Evolutionary conservation across 2,797 vertebrate genomes (phyloP), one percentile per base, ranked within the genome.

Genomic region (Etheostoma perlongum): DNA sequence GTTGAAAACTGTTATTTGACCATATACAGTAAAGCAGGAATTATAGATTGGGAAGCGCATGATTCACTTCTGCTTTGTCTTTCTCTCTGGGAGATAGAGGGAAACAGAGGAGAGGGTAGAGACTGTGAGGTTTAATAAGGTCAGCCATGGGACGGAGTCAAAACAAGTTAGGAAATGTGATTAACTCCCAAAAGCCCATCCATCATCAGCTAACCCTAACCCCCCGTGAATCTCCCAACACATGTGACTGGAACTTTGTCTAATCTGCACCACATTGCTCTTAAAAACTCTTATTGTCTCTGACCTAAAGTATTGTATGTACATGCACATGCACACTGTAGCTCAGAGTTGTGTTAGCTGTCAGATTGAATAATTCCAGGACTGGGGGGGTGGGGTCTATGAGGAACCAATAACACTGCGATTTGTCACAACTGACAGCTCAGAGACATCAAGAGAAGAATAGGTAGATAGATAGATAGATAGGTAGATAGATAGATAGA

Each of bases 41-140:
- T 85, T 52, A 79, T 51, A 54, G 85, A 79, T 72, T 48, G 30
- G 30, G 47, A 59, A 14, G 33, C 12, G 6, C 47, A 59, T 82
- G 77, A 78, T 78, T 80, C 49, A 55, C 58, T 49, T 61, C 25
- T 21, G 55, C 55, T n/a, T 66, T 52, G 16, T 74, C 47, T 48
- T 53, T 66, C 52, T 76, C 76, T 46, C 67, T 6, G 19, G 74
- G 74, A 46, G 67, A 54, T 12, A 2, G 36, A 49, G 18, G 7
- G 14, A 0, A 10, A 65, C 52, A 6, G 52, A 66, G 48, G 53
- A 46, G 40, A 36, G 25, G 5, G 6, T 6, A 30, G 21, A 33
- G 60, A 33, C 36, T 58, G 65, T 16, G 15, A 57, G 60, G 53
- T 67, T 71, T 78, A 53, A n/a, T 68, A 8, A 54, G 67, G 58